phyloP scores from a whole-genome alignment of 1,140 invertebrate genomes.

The Papilio aristodemus region DNA sequence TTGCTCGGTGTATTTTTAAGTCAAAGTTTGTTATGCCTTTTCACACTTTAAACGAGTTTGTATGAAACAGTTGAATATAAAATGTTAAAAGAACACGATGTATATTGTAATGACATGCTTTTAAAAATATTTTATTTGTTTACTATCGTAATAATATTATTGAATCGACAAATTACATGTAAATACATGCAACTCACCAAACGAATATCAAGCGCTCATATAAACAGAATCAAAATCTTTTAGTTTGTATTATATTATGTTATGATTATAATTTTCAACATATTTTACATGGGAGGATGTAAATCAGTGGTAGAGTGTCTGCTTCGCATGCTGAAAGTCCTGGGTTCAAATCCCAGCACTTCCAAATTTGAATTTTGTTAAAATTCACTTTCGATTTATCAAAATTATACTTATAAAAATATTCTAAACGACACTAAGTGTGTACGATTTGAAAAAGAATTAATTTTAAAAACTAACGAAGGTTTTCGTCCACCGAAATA shows the following conservation, averaged over 20 bases:
- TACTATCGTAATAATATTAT: too few relatives aligned
- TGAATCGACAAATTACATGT: too few relatives aligned
- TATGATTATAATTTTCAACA: background rate
- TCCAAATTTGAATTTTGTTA: slow-evolving; percentile 45
- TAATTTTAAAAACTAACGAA: too few relatives aligned
- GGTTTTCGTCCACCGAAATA: too few relatives aligned
- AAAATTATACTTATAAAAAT: too few relatives aligned
- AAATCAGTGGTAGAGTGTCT: slow-evolving; percentile 89
- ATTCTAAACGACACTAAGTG: too few relatives aligned
- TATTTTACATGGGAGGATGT: slow-evolving; percentile 80
- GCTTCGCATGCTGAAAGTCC: slow-evolving; percentile 89
- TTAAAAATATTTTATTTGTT: too few relatives aligned
- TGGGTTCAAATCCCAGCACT: slow-evolving; percentile 88
- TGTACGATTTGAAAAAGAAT: too few relatives aligned
- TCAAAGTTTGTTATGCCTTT: slow-evolving; percentile 5
- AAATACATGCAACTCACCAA: background rate
- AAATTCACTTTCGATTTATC: too few relatives aligned
- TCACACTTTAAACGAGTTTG: background rate
- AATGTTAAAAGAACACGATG: background rate
- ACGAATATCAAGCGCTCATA: background rate
- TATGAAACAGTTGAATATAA: background rate
- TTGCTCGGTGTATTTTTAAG: slow-evolving; percentile 22
- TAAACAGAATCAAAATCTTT: background rate
- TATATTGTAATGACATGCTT: background rate
- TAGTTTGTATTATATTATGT: background rate